Evolutionary conservation across 2,888 invertebrate genomes (phyloP).

Genomic region (Lepidochrysops patricia): DNA sequence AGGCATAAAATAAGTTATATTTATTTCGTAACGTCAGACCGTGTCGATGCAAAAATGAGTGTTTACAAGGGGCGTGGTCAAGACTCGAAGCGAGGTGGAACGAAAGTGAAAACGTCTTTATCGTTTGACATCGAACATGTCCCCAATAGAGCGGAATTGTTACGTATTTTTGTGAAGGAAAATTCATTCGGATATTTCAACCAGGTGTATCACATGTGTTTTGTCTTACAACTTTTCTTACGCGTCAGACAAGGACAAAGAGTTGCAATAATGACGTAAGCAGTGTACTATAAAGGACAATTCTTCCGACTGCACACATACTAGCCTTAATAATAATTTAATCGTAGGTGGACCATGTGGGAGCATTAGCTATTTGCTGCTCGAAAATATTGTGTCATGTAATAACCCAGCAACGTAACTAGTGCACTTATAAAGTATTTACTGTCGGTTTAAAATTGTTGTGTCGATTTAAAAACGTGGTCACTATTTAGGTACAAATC

Average conservation of each 20-base stretch:
- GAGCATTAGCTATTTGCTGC: not conserved
- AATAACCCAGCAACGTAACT: not conserved
- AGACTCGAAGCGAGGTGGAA: slow-evolving; percentile 47
- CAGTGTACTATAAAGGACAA: not conserved
- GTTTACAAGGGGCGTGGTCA: slow-evolving; percentile 29
- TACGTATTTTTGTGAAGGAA: no score
- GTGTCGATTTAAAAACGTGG: no score
- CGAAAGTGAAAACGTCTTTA: slow-evolving; percentile 62
- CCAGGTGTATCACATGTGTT: no score
- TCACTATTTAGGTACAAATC: no score
- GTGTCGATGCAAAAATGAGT: not conserved
- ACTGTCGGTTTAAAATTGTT: not conserved
- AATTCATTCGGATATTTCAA: no score
- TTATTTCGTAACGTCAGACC: slow-evolving; percentile 2
- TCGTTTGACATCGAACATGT: slow-evolving; percentile 15
- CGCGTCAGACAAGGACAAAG: no score
- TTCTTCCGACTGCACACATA: not conserved
- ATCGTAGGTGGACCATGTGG: not conserved
- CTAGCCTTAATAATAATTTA: not conserved
- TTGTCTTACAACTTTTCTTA: no score
- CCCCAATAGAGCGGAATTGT: not conserved
- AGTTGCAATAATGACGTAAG: not conserved
- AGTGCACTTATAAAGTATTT: not conserved
- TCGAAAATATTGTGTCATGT: not conserved
- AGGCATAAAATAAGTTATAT: not conserved